Evolutionary conservation across 2,797 vertebrate species (phyloP).

Genomic region (Halcyon leucocephala): DNA sequence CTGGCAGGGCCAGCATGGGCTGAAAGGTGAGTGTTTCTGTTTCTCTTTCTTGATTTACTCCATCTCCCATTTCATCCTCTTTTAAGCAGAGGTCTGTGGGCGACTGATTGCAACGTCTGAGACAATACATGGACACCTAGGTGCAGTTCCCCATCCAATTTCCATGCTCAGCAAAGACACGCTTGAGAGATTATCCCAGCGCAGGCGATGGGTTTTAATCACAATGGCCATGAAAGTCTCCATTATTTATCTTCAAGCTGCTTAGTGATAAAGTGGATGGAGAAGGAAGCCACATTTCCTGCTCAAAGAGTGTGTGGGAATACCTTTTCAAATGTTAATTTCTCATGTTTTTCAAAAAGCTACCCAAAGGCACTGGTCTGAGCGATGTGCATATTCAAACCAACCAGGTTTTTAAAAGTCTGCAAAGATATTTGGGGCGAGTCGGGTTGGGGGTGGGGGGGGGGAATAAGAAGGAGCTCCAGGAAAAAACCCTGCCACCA

Average conservation of each 20-base stretch:
- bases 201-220: background rate
- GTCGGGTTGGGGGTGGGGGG: no score
- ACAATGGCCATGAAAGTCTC: constrained; percentile 38
- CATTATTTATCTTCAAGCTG: constrained; percentile 54
- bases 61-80: background rate
- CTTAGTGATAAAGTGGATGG: constrained; percentile 49
- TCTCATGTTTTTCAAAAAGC: constrained; percentile 66
- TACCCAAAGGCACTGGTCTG: constrained; percentile 53
- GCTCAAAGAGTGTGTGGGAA: constrained; percentile 60
- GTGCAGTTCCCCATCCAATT: background rate
- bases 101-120: background rate
- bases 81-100: background rate
- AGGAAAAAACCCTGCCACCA: background rate
- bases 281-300: constrained; percentile 65
- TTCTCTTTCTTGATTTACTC: background rate
- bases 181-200: constrained; percentile 20
- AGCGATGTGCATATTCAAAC: constrained; percentile 32
- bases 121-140: background rate
- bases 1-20: background rate
- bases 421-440: background rate
- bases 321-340: constrained; percentile 74
- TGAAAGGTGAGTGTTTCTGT: background rate
- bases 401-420: background rate
- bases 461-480: background rate
- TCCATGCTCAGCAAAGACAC: background rate